Percentiles rank a stretch among this genome's conserved stretches.
Evolutionary conservation across 2,797 vertebrate species (phyloP).

Genomic region (Melanotaenia maccullochi): DNA sequence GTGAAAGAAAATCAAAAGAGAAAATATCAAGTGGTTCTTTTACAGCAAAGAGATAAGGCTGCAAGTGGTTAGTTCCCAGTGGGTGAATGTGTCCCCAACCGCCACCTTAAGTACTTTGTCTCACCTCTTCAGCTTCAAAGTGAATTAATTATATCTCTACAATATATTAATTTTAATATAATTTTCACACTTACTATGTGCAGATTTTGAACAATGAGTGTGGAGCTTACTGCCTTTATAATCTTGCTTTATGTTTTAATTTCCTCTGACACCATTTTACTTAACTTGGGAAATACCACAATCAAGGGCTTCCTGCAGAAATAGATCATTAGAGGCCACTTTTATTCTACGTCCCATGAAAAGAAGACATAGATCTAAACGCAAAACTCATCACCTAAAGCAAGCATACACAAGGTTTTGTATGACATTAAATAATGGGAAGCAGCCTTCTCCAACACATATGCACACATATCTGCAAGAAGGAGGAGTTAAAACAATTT

Average conservation of each 20-base stretch:
- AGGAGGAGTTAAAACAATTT: neutral
- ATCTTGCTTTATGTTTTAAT: conserved; percentile 1
- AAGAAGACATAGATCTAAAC: neutral
- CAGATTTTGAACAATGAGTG: neutral
- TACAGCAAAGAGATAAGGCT: neutral
- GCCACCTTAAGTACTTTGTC: neutral
- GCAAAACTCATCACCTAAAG: neutral
- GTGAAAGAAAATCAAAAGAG: conserved; percentile 9
- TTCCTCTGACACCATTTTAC: conserved; percentile 19
- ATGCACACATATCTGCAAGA: too few relatives aligned
- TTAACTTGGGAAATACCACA: conserved; percentile 44
- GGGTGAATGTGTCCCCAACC: neutral
- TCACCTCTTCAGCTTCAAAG: neutral
- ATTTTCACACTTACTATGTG: too few relatives aligned
- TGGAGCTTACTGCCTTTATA: neutral
- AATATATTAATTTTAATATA: neutral
- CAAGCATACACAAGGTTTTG: neutral
- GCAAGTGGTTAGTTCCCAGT: neutral
- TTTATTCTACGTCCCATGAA: neutral
- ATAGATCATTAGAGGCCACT: conserved; percentile 25
- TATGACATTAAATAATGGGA: neutral
- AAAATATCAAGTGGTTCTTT: neutral
- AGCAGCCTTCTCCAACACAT: neutral
- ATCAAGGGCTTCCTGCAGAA: conserved; percentile 22
- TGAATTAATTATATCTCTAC: neutral